These are phyloP conservation scores for Rousettus madagascariensis DNA, from an alignment of 2,797 vertebrate species.

Conservation along the genomic window DNA sequence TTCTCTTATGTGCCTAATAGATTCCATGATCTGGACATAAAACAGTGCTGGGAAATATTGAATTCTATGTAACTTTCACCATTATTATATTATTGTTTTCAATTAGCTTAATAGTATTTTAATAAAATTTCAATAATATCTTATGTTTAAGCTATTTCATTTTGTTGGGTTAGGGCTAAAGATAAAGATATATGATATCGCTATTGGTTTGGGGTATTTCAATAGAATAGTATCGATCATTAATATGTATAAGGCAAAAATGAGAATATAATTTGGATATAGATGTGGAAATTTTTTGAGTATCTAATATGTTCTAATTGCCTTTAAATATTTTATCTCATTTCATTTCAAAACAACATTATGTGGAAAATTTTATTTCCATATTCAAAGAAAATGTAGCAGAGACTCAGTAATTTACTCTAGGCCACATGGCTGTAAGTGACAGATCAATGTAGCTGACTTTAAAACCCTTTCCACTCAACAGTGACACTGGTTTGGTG, in stretches of 20 bases:
- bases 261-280: not conserved
- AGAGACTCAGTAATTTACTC: not conserved
- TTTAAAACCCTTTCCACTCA: not conserved
- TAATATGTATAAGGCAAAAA: constrained; percentile 13
- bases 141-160: not conserved
- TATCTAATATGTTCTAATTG: not conserved
- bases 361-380: constrained; percentile 18
- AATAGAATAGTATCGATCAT: not conserved
- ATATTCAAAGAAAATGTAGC: constrained; percentile 26
- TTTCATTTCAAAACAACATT: constrained; percentile 31
- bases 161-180: not conserved
- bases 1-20: not conserved
- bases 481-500: not conserved
- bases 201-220: constrained; percentile 8
- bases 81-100: not conserved
- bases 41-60: not conserved
- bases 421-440: not conserved
- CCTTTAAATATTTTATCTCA: constrained; percentile 13
- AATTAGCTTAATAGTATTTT: not conserved
- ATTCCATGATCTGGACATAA: constrained; percentile 24
- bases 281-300: not conserved
- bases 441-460: not conserved
- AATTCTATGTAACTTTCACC: not conserved
- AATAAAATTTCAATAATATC: not conserved
- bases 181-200: constrained; percentile 17